Percentiles rank a stretch among this genome's conserved stretches.
Conservation (phyloP, 2,797 vertebrate species). For the Malurus splendens region DNA sequence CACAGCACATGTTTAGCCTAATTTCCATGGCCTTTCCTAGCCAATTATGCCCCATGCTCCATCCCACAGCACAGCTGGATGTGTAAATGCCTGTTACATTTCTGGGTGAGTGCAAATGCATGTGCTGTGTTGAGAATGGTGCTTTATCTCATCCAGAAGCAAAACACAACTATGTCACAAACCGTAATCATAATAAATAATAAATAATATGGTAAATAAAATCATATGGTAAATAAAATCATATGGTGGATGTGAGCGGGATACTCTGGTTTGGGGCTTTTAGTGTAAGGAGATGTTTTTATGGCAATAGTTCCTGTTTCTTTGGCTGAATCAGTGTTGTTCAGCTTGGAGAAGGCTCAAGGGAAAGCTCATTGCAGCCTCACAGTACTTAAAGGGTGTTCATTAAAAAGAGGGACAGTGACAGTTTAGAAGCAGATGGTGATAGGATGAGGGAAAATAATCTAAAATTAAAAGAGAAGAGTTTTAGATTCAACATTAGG, state of each 20-base stretch:
- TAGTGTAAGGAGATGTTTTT: neutral
- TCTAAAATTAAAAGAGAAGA: neutral
- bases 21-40: neutral
- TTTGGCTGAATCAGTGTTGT: neutral
- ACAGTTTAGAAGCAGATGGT: neutral
- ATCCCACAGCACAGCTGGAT: neutral
- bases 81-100: neutral
- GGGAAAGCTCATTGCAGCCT: neutral
- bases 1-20: neutral
- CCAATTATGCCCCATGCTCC: neutral
- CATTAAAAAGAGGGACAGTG: neutral
- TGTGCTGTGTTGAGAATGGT: neutral
- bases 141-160: neutral
- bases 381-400: neutral
- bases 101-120: neutral
- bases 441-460: neutral
- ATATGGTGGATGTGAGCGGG: neutral
- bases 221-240: neutral
- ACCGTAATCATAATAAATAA: neutral
- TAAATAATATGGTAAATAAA: neutral
- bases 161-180: neutral
- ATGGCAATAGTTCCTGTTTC: neutral
- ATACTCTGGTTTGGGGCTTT: neutral
- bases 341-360: neutral
- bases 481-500: neutral